These are phyloP conservation scores for Neofelis nebulosa DNA, from an alignment of 2,113 vertebrate species.

Conservation along the genomic window DNA sequence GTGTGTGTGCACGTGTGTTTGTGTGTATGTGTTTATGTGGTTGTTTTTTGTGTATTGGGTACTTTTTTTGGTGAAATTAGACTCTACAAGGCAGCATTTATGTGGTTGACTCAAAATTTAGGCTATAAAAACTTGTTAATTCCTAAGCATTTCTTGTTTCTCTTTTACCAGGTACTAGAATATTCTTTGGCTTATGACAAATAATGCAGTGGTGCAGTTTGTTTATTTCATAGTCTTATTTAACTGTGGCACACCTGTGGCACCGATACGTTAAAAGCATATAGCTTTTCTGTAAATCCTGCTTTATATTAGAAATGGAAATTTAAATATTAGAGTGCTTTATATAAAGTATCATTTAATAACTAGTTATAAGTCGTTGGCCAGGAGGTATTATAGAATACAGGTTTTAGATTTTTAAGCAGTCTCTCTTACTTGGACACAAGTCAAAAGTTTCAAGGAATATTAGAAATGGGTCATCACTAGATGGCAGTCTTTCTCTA, in stretches of 20 bases:
- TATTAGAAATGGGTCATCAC: conserved; percentile 60
- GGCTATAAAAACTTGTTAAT: conserved; percentile 11
- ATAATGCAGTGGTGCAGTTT: background rate
- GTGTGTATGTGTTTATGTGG: background rate
- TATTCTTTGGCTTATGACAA: conserved; percentile 8
- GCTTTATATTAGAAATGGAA: background rate
- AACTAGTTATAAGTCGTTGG: background rate
- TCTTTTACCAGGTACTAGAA: background rate
- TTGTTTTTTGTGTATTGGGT: background rate
- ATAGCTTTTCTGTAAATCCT: background rate
- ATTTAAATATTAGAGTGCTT: background rate
- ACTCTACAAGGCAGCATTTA: background rate
- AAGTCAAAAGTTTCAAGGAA: background rate
- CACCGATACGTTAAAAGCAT: background rate
- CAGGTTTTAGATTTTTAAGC: conserved; percentile 18
- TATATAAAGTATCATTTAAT: conserved; percentile 7
- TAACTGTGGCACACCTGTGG: background rate
- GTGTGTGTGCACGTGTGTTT: background rate
- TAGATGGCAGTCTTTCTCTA: conserved; percentile 85
- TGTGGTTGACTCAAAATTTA: conserved; percentile 1
- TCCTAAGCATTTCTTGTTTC: conserved; percentile 34
- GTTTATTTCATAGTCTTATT: conserved; percentile 16
- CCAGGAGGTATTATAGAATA: background rate
- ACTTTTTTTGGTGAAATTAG: background rate
- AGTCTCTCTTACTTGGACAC: background rate